Evolutionary conservation across 2,797 vertebrate species (phyloP).

Genomic region (Centropyge bicolor): DNA sequence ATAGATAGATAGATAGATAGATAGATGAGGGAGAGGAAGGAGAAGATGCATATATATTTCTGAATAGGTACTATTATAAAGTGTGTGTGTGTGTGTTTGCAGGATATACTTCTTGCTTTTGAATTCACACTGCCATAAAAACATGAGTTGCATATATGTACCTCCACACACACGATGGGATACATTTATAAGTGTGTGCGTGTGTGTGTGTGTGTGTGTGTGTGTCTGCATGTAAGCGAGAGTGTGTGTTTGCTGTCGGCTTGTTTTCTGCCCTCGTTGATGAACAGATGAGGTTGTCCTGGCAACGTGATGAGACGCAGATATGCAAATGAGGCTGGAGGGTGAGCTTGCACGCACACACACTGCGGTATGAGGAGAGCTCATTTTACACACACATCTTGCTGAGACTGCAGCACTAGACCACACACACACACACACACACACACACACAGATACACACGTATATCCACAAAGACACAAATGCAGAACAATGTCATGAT

Average conservation of each 20-base stretch:
- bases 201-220: conserved; percentile 38
- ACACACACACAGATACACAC: conserved; percentile 57
- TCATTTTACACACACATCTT: conserved; percentile 80
- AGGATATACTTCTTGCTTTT: conserved; percentile 25
- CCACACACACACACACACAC: conserved; percentile 60
- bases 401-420: conserved; percentile 83
- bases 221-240: conserved; percentile 25
- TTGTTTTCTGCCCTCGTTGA: conserved; percentile 90
- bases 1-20: conserved; percentile 47
- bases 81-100: too few species aligned
- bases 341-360: conserved; percentile 83
- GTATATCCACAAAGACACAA: conserved; percentile 53
- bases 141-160: conserved; percentile 63
- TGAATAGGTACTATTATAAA: too few species aligned
- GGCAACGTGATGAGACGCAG: conserved; percentile 95
- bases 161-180: conserved; percentile 41
- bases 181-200: conserved; percentile 59
- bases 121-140: conserved; percentile 66
- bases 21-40: conserved; percentile 1
- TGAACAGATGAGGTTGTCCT: conserved; percentile 98
- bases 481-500: conserved; percentile 38
- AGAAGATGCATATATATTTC: too few species aligned
- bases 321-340: conserved; percentile 93
- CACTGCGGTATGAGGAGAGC: conserved; percentile 86
- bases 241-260: conserved; percentile 73